Evolutionary conservation across 2,113 vertebrate species (phyloP), one percentile per base, ranked within the genome.

Genomic region (Halichoerus grypus): DNA sequence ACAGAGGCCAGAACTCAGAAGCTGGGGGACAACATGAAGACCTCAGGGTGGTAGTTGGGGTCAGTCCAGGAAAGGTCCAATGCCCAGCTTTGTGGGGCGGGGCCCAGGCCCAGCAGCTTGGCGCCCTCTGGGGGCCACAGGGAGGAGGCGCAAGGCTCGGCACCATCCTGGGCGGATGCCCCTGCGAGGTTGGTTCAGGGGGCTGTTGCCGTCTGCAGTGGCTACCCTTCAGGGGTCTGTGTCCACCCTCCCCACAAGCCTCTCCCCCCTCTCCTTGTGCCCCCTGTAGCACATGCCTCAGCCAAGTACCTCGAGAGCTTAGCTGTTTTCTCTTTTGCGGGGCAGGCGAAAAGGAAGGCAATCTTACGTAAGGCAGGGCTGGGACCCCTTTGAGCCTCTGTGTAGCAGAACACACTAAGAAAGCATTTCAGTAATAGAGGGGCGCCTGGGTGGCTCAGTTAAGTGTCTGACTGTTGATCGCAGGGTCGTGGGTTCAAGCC

Each of bases 91-190:
- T 83, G 12, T 63, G 14, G 18, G 33, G 33, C 31, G 21, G 18
- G 74, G 28, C 46, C 53, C 84, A 26, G 3, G 49, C n/a, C 5
- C 9, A 46, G 31, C 31, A 36, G 65, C 42, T 19, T 28, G 42
- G 83, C 36, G 67, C 97, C 94, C 96, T 74, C 97, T 96, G 79
- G 97, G 31, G 97, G 92, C 31, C 67, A 1, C 4, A 15, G 36
- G 18, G 14, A 65, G 49, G 55, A 46, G 12, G 39, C 0, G 2
- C 24, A 1, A 5, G 14, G 14, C 82, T 9, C 0, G 0, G 28
- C 42, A 18, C 55, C 87, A 18, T 4, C 11, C 18, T n/a, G 18
- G 19, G 15, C 53, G 0, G 19, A 77, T 13, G 77, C 21, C 46
- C 4, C 31, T 14, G 11, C 3, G 4, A 19, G n/a, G 46, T 16